phyloP scores from a whole-genome alignment of 2,113 vertebrate genomes.

The Marmota monax region DNA sequence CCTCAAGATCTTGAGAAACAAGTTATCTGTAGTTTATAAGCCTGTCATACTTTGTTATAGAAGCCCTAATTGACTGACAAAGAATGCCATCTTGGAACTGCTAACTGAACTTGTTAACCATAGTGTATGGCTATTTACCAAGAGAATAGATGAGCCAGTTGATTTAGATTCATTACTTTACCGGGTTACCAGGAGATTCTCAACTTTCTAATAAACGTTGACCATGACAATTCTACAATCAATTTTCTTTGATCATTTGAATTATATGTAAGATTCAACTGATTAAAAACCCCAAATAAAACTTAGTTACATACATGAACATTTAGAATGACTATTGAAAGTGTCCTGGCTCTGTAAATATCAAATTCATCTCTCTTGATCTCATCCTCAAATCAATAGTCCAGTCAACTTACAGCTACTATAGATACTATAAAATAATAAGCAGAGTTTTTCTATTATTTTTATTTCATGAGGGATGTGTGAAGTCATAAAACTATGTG shows the following conservation, averaged over 20 bases:
- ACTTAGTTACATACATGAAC: neutral
- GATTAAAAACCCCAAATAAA: slow-evolving; percentile 46
- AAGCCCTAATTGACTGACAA: neutral
- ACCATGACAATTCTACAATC: neutral
- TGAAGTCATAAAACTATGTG: neutral
- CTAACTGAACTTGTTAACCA: neutral
- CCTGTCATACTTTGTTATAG: neutral
- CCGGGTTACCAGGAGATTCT: neutral
- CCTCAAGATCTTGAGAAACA: neutral
- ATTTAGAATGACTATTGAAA: neutral
- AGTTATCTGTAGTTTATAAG: neutral
- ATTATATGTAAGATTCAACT: slow-evolving; percentile 10
- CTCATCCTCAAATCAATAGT: neutral
- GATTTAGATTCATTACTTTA: neutral
- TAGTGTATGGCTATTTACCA: neutral
- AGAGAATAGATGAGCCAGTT: neutral
- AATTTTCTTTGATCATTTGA: slow-evolving; percentile 14
- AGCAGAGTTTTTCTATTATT: neutral
- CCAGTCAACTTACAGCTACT: neutral
- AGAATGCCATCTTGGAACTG: neutral
- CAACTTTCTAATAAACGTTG: neutral
- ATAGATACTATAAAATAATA: neutral
- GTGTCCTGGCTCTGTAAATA: neutral
- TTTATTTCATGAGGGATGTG: neutral
- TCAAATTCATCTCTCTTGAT: slow-evolving; percentile 5